Percentiles rank a stretch among this genome's conserved stretches.
Conservation (phyloP, 2,113 vertebrate species). For the Ciconia stormi region DNA sequence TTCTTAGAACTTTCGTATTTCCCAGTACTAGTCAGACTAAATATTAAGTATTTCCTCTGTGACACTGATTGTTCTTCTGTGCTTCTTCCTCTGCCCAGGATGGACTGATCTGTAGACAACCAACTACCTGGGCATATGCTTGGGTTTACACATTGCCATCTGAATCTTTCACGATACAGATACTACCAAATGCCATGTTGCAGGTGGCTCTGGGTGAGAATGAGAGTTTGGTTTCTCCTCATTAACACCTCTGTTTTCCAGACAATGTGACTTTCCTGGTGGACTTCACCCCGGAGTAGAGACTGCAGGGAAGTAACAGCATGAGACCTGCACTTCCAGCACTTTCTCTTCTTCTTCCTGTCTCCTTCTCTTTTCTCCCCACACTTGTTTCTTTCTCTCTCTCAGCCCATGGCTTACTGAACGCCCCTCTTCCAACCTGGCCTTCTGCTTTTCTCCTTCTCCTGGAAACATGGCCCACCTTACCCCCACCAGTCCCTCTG, state of each 20-base stretch:
- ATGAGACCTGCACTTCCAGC: neutral
- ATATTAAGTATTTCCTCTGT: neutral
- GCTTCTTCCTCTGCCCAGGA: neutral
- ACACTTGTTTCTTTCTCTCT: neutral
- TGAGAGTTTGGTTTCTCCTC: neutral
- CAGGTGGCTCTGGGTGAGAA: neutral
- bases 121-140: neutral
- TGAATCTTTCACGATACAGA: neutral
- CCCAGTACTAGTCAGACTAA: neutral
- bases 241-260: neutral
- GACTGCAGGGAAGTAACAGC: neutral
- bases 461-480: neutral
- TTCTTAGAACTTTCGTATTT: constrained; percentile 1
- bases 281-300: neutral
- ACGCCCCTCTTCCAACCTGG: neutral
- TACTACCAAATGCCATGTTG: neutral
- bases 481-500: neutral
- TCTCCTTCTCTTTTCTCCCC: neutral
- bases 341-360: neutral
- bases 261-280: neutral
- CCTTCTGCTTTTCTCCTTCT: neutral
- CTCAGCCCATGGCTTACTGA: neutral
- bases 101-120: neutral
- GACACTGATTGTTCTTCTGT: neutral
- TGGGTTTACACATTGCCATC: neutral